These are phyloP conservation scores for Sebastes vulpes DNA, from an alignment of 2,797 vertebrate genomes.

Conservation along the genomic window DNA sequence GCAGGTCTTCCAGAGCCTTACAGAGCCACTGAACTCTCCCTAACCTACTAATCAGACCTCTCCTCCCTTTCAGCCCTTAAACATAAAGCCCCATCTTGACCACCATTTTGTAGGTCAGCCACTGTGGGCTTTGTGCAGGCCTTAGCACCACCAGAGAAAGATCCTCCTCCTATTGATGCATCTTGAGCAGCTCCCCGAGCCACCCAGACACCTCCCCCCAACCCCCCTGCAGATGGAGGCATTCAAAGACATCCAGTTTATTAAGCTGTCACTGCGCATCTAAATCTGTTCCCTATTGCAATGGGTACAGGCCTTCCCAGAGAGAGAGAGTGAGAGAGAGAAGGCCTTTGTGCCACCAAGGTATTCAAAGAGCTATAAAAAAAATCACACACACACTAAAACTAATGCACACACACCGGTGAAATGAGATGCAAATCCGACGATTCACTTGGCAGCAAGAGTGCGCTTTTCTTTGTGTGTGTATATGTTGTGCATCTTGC, in stretches of 20 bases:
- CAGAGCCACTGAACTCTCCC: slow-evolving; percentile 81
- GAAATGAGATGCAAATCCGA: slow-evolving; percentile 97
- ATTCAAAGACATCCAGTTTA: slow-evolving; percentile 90
- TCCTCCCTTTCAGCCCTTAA: slow-evolving; percentile 82
- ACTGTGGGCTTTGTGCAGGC: slow-evolving; percentile 81
- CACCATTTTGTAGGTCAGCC: slow-evolving; percentile 89
- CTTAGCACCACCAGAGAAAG: slow-evolving; percentile 70
- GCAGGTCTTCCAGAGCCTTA: slow-evolving; percentile 77
- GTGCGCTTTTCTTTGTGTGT: slow-evolving; percentile 77
- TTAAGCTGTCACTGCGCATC: slow-evolving; percentile 97
- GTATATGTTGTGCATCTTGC: slow-evolving; percentile 58
- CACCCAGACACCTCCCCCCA: slow-evolving; percentile 74
- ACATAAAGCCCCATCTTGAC: slow-evolving; percentile 86
- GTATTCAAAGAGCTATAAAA: slow-evolving; percentile 87
- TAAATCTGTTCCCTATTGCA: slow-evolving; percentile 97
- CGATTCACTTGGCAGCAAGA: slow-evolving; percentile 91
- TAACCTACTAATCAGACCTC: slow-evolving; percentile 87
- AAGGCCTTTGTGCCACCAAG: slow-evolving; percentile 90
- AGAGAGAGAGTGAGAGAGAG: slow-evolving; percentile 40
- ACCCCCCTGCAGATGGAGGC: slow-evolving; percentile 78
- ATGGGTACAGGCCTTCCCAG: slow-evolving; percentile 86
- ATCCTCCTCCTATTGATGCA: slow-evolving; percentile 84
- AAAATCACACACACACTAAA: slow-evolving; percentile 78
- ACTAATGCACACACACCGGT: slow-evolving; percentile 73
- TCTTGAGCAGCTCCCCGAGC: slow-evolving; percentile 67